These are phyloP conservation scores for Adelosebastes latens DNA, from an alignment of 2,797 vertebrate species.

Conservation along the genomic window DNA sequence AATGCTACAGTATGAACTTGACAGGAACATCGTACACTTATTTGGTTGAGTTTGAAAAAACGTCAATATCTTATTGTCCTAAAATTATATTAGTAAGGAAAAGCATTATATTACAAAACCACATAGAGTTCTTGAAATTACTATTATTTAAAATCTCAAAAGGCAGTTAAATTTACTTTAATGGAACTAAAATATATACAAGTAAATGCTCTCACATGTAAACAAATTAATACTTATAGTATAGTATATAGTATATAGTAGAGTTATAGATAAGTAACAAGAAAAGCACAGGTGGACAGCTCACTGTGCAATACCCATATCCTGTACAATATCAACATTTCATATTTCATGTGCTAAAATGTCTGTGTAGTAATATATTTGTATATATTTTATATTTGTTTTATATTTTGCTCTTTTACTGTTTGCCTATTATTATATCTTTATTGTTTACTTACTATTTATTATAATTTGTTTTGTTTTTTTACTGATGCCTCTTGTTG, in stretches of 20 bases:
- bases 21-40: conserved; percentile 4
- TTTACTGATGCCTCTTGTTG: no score
- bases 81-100: conserved; percentile 12
- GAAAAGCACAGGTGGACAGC: background rate
- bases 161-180: background rate
- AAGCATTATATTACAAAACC: background rate
- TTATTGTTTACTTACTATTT: no score
- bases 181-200: background rate
- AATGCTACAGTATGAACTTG: background rate
- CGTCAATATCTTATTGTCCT: background rate
- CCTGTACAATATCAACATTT: no score
- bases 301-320: no score
- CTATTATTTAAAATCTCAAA: background rate
- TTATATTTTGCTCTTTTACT: no score
- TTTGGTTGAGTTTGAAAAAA: background rate
- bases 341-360: no score
- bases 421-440: no score
- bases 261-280: background rate
- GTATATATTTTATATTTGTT: no score
- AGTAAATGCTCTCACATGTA: background rate
- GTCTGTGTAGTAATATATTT: no score
- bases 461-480: no score
- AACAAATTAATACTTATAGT: background rate
- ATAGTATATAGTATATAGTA: no score
- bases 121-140: background rate